Evolutionary conservation across 1,140 invertebrate genomes (phyloP).

Genomic region (Pseudoatta argentina): DNA sequence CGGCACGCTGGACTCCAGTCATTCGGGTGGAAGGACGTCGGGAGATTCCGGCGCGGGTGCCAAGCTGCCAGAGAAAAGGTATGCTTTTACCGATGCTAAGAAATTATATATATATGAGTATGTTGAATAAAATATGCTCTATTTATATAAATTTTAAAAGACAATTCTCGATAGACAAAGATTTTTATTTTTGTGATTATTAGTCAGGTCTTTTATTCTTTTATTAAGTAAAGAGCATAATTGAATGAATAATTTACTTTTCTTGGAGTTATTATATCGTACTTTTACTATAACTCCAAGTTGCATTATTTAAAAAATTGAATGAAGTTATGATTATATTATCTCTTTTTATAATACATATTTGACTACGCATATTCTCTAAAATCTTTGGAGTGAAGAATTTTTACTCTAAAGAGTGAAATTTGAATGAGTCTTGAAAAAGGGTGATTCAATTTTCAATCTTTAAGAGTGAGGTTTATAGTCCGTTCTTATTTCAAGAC

Average conservation of each 20-base stretch:
- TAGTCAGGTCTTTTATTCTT: neutral
- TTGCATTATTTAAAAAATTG: conserved; percentile 6
- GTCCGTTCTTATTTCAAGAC: too few relatives aligned
- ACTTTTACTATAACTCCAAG: neutral
- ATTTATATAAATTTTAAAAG: neutral
- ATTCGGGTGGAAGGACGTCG: conserved; percentile 94
- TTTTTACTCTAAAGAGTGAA: too few relatives aligned
- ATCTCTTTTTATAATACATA: neutral
- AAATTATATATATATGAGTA: neutral
- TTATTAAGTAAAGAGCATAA: neutral
- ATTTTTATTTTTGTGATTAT: neutral
- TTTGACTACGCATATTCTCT: neutral
- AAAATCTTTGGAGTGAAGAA: too few relatives aligned
- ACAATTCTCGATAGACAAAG: neutral
- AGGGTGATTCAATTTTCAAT: too few relatives aligned
- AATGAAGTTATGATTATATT: neutral
- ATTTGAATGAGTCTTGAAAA: too few relatives aligned
- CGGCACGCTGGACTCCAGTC: conserved; percentile 95
- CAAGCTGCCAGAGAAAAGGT: conserved; percentile 93
- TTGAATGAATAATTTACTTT: neutral
- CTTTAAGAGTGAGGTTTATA: too few relatives aligned
- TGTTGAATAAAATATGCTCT: neutral
- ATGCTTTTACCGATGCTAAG: neutral
- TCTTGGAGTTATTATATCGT: neutral
- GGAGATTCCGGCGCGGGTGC: conserved; percentile 93